A percentile compares a stretch with the other conserved stretches of the same genome.
Conservation (phyloP, 1,140 invertebrate species). For the Delia radicum region DNA sequence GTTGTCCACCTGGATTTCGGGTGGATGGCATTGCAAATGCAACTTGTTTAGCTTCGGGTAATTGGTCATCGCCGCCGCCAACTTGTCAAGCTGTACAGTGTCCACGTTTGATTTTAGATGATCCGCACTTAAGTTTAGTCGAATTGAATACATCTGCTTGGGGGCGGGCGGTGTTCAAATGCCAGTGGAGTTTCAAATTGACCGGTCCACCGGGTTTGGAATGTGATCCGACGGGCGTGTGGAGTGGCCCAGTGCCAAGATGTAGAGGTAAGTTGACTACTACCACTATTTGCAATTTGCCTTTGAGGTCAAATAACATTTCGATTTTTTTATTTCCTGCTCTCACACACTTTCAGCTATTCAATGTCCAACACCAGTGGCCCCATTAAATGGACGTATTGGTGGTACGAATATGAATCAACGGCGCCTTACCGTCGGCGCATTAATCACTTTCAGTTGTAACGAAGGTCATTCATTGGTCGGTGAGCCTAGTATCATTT, state of each 20-base stretch:
- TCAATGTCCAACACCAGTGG: slow-evolving; percentile 70
- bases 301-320: neutral
- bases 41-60: slow-evolving; percentile 76
- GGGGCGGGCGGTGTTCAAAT: slow-evolving; percentile 75
- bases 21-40: slow-evolving; percentile 69
- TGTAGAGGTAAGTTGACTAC: slow-evolving; percentile 64
- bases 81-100: slow-evolving; percentile 73
- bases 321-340: neutral
- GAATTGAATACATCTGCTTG: slow-evolving; percentile 62
- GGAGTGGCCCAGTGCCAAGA: slow-evolving; percentile 73
- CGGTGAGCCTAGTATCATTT: slow-evolving; percentile 78
- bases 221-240: slow-evolving; percentile 74
- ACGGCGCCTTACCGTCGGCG: slow-evolving; percentile 68
- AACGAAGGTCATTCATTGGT: slow-evolving; percentile 69
- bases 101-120: slow-evolving; percentile 63
- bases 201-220: slow-evolving; percentile 71
- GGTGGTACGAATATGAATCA: slow-evolving; percentile 58
- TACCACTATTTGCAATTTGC: neutral
- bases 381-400: slow-evolving; percentile 72
- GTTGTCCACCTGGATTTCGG: slow-evolving; percentile 70
- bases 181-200: slow-evolving; percentile 78
- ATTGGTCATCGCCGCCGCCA: slow-evolving; percentile 74
- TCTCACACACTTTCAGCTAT: slow-evolving; percentile 63
- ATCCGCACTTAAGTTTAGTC: slow-evolving; percentile 59
- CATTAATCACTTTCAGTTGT: slow-evolving; percentile 77